Base-by-base conservation (phyloP, 2,888 invertebrate species). In the Conchocele bisecta region DNA sequence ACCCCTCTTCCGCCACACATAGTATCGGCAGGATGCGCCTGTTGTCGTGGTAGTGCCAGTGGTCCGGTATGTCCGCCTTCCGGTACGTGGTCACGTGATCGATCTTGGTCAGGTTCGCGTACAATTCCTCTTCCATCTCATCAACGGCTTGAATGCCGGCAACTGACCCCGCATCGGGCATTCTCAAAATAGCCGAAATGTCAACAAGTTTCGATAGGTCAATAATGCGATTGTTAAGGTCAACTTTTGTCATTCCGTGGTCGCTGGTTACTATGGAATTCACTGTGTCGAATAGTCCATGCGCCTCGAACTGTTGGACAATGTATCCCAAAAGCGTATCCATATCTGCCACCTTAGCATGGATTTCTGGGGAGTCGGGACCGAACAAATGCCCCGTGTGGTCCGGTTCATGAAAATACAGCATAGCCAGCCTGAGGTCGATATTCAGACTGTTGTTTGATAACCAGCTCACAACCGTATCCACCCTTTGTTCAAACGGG, bases 31-130 rank as follows among this genome's bases (percentile, higher is more conserved):
- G 93, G 15, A 94, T 91, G 53, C 95, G 90, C 11, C 91, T 83
- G 83, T 93, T 93, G 74, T 94, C 92, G 57, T 92, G 92, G 79
- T 93, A 94, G 87, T 94, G 94, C 93, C 94, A 95, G 20, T 83
- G 78, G 4, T 92, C 90, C 0, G 93, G 93, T 56, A 94, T 91
- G 13, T 94, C 93, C 15, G 92, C 90, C 81, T 93, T 93, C 79
- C 90, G 92, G 83, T 93, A 95, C 9, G 94, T 93, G 5, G 63
- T 81, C 68, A 89, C 78, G 58, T 86, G 72, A 11, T 71, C 63
- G 3, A 71, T 66, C 24, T 64, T 66, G 3, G 67, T 59, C 17
- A 88, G 66, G 28, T 68, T 70, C 4, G 60, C 28, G 41, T 83
- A 69, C n/a, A 89, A 69, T 24, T 73, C 68, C 17, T 58, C 66